These are phyloP conservation scores for Ibycter americanus DNA, from an alignment of 2,797 vertebrate species.

Conservation along the genomic window DNA sequence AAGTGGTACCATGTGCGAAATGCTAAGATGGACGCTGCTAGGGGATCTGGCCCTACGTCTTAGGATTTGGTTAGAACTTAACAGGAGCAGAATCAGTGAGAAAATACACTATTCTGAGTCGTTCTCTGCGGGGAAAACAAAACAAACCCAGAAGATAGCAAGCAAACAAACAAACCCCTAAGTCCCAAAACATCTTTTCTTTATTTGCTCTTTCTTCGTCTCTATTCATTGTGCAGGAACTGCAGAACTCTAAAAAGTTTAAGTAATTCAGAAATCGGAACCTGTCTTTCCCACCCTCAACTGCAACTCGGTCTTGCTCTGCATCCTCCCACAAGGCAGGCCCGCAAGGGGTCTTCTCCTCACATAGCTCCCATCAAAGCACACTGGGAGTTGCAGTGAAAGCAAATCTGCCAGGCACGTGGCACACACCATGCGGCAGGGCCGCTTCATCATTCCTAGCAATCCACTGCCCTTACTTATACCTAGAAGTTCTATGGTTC, in stretches of 20 bases:
- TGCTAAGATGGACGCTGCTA: background rate
- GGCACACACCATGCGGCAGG: accelerated
- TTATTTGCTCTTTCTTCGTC: background rate
- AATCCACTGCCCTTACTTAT: background rate
- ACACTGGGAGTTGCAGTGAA: background rate
- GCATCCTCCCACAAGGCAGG: background rate
- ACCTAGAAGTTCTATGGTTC: background rate
- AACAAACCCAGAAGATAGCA: background rate
- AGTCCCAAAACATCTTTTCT: background rate
- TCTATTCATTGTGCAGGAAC: background rate
- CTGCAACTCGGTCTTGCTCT: background rate
- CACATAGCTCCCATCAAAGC: background rate
- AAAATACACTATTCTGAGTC: background rate
- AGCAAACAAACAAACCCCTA: background rate
- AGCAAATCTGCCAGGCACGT: background rate
- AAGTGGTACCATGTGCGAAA: background rate
- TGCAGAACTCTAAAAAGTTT: background rate
- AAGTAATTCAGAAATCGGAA: background rate
- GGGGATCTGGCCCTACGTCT: background rate
- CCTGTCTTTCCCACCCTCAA: background rate
- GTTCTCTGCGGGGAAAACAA: background rate
- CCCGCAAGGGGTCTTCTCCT: background rate
- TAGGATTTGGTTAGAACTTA: background rate
- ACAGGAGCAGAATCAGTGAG: background rate
- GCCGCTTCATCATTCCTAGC: background rate